These are phyloP conservation scores for Cinclus mexicanus DNA, from an alignment of 2,113 vertebrate genomes.

Conservation along the genomic window DNA sequence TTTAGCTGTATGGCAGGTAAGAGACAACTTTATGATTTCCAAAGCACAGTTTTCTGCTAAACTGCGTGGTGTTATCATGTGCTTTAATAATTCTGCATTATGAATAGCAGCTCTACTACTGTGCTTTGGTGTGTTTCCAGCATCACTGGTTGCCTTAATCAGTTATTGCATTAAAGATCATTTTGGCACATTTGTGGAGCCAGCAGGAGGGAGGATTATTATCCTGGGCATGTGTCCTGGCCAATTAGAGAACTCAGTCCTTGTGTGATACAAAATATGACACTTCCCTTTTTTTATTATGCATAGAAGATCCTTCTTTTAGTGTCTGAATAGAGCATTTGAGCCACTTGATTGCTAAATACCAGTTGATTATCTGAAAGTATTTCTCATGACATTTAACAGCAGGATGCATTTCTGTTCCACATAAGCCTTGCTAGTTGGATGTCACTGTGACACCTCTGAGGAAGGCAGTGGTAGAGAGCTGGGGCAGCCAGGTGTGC, in stretches of 20 bases:
- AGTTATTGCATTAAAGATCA: background rate
- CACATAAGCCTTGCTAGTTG: background rate
- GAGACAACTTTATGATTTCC: background rate
- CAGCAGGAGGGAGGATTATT: background rate
- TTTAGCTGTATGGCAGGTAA: background rate
- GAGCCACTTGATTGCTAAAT: constrained; percentile 2
- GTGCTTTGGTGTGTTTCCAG: background rate
- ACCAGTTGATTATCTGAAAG: background rate
- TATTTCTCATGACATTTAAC: constrained; percentile 22
- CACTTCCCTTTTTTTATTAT: background rate
- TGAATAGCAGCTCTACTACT: background rate
- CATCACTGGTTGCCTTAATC: background rate
- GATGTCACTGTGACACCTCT: background rate
- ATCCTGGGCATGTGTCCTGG: background rate
- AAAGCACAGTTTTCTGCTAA: constrained; percentile 5
- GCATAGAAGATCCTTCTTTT: background rate
- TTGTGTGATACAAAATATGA: background rate
- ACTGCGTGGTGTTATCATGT: background rate
- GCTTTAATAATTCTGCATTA: constrained; percentile 22
- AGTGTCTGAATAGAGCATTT: background rate
- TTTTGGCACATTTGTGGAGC: background rate
- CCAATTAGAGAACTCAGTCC: background rate
- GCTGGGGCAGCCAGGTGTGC: background rate
- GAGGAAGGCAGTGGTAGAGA: background rate
- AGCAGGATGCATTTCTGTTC: constrained; percentile 1